These are phyloP conservation scores for Haliaeetus leucogaster DNA, from an alignment of 2,113 vertebrate species.

Conservation along the genomic window DNA sequence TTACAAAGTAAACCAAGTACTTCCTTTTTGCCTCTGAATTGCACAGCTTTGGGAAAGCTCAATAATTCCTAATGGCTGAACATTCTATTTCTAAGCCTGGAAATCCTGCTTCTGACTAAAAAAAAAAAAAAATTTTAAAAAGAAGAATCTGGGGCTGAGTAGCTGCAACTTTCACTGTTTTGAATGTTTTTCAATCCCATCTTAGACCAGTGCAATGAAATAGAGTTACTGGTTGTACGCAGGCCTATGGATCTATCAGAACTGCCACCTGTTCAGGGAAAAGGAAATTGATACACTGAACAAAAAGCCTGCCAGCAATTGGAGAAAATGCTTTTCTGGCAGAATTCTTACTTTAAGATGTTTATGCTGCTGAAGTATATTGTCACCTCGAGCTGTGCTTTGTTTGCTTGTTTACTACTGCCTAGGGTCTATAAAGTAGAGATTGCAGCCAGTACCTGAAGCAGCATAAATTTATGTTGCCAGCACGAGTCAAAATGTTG, in stretches of 20 bases:
- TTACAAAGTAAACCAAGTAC: not conserved
- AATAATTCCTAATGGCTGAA: not conserved
- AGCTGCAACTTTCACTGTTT: not conserved
- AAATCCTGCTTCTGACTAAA: not conserved
- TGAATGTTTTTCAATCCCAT: not conserved
- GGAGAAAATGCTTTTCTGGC: not conserved
- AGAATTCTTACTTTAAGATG: not conserved
- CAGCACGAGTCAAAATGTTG: not conserved
- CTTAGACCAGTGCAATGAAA: not conserved
- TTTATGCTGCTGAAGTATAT: not conserved
- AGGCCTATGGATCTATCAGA: not conserved
- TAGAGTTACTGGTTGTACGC: not conserved
- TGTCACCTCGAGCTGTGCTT: not conserved
- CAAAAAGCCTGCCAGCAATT: not conserved
- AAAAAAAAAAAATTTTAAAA: not conserved
- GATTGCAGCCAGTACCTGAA: not conserved
- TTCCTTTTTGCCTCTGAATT: not conserved
- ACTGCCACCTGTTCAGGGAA: not conserved
- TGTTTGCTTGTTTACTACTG: not conserved
- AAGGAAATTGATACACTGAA: not conserved
- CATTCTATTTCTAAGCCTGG: not conserved
- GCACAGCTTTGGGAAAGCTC: not conserved
- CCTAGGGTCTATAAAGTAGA: not conserved
- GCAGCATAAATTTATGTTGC: not conserved
- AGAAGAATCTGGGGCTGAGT: not conserved